Evolutionary conservation across 2,113 vertebrate genomes (phyloP), one percentile per base, ranked within the genome.

Genomic region (Pseudorectes ferrugineus): DNA sequence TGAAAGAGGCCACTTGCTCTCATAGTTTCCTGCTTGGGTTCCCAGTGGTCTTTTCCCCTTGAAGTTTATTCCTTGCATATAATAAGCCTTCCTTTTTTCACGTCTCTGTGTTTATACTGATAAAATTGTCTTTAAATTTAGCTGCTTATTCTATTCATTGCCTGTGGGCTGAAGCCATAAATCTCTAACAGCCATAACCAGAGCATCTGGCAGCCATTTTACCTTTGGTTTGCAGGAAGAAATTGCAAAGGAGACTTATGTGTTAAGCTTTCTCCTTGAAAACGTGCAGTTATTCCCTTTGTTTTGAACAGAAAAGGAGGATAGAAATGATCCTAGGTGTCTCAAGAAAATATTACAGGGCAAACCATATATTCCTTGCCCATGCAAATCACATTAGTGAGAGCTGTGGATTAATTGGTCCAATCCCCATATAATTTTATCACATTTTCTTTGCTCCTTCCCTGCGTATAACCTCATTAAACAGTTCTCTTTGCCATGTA

Each of bases 201-300:
- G 40, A 85, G 54, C 18, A 79, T 68, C 70, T 92, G 71, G 88
- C 74, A 95, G 49, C 62, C 82, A 94, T 96, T 92, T 93, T 94
- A 76, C 10, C 36, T 75, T 75, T 49, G 14, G 22, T 92, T 85
- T 52, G 40, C 40, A 85, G 74, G 62, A 85, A 42, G 25, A 71
- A 59, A 73, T 55, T 77, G 38, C 28, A 83, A 85, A 66, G 48
- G 13, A 74, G 31, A 75, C 57, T 62, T 58, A 42, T 1, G 6
- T 19, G 17, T 70, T 77, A 92, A 68, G 38, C 5, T 70, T 85
- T 83, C 74, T 80, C 25, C 80, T 84, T 71, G 48, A 78, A 61
- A 75, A 62, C 0, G 0, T 59, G 26, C 14, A 58, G 35, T 45
- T 80, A 55, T 65, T 82, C 48, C 61, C 17, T 87, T 74, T 96